Conservation (phyloP, 1,140 invertebrate genomes). For the Colletes latitarsis region DNA sequence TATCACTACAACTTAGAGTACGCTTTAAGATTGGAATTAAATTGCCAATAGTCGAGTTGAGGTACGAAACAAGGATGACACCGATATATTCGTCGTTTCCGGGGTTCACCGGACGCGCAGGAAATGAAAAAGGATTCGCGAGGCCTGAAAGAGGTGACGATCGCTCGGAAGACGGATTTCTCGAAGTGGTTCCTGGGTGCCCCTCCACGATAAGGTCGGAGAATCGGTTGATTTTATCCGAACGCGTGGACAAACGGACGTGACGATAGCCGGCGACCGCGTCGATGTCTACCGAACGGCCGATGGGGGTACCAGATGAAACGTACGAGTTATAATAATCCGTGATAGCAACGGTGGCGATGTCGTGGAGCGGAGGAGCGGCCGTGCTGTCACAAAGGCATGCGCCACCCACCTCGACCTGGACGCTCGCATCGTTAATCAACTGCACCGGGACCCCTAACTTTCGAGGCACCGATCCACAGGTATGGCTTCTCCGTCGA, state of each 20-base stretch:
- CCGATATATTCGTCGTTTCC: too few relatives aligned
- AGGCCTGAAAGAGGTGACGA: background rate
- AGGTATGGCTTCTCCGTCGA: conserved; percentile 67
- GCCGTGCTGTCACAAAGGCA: conserved; percentile 81
- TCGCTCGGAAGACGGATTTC: background rate
- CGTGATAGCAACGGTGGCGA: conserved; percentile 68
- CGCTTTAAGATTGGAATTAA: too few relatives aligned
- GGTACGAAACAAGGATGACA: too few relatives aligned
- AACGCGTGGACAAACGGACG: conserved; percentile 55
- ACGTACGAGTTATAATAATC: conserved; percentile 71
- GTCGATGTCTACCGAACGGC: conserved; percentile 48
- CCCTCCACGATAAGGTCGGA: background rate
- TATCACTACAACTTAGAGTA: too few relatives aligned
- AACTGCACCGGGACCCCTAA: conserved; percentile 79
- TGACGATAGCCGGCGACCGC: conserved; percentile 56
- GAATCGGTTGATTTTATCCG: conserved; percentile 9
- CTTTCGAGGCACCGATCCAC: conserved; percentile 74
- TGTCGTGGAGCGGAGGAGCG: conserved; percentile 74
- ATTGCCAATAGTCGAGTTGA: too few relatives aligned
- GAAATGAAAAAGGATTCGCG: background rate
- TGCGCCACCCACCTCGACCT: conserved; percentile 81
- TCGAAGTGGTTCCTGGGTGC: background rate
- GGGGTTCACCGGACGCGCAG: too few relatives aligned
- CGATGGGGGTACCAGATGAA: conserved; percentile 64
- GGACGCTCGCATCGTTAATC: conserved; percentile 81